A percentile compares a stretch with the other conserved stretches of the same genome.
These are phyloP conservation scores for Meandrina meandrites DNA, from an alignment of 92 coral and sea anemone species.

Conservation along the genomic window DNA sequence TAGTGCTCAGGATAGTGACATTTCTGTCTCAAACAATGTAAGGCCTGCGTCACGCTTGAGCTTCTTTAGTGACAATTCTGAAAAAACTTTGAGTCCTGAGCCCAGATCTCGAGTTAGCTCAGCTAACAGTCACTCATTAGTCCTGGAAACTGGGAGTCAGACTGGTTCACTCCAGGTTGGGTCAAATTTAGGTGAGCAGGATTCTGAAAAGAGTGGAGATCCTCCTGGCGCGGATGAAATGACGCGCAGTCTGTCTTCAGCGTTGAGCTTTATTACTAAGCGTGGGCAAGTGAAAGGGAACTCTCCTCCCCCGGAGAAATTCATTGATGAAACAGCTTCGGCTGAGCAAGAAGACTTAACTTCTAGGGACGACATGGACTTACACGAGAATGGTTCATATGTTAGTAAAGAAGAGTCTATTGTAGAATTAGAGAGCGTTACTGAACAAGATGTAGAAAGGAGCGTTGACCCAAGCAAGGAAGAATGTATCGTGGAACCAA, in stretches of 20 bases:
- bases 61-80: conserved; percentile 42
- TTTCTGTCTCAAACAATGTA: neutral
- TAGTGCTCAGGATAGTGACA: conserved; percentile 28
- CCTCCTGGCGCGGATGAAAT: conserved; percentile 18
- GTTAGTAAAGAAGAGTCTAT: neutral
- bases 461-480: neutral
- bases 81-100: conserved; percentile 1
- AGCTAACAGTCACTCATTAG: conserved; percentile 19
- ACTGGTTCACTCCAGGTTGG: neutral
- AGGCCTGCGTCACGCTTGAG: conserved; percentile 59
- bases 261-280: conserved; percentile 23
- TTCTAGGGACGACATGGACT: neutral
- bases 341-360: neutral
- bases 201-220: neutral
- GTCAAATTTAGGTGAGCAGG: neutral
- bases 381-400: neutral
- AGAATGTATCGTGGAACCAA: neutral
- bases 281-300: conserved; percentile 17
- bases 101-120: conserved; percentile 16
- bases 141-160: conserved; percentile 4
- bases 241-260: conserved; percentile 39
- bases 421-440: neutral
- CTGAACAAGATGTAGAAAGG: neutral
- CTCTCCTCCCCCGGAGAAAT: neutral
- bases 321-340: neutral